Evolutionary conservation across 2,113 vertebrate species (phyloP).

Genomic region (Seriola rivoliana): DNA sequence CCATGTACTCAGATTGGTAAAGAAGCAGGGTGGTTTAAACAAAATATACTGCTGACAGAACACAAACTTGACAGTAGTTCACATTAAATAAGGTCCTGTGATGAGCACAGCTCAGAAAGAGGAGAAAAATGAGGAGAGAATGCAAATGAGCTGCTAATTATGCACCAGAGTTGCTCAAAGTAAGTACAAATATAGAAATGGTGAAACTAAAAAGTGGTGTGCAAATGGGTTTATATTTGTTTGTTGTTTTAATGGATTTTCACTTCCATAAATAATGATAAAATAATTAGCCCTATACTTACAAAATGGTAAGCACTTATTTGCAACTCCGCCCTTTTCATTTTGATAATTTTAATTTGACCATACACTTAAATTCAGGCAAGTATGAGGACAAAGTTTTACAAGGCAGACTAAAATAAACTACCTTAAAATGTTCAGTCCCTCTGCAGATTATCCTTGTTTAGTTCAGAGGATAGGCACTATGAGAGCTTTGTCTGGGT

Average conservation of each 20-base stretch:
- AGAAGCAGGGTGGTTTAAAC: background rate
- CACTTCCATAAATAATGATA: background rate
- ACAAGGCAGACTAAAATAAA: conserved; percentile 17
- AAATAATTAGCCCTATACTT: background rate
- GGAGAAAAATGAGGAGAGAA: background rate
- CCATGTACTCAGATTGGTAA: background rate
- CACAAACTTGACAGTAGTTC: conserved; percentile 1
- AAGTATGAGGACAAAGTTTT: background rate
- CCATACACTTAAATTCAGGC: background rate
- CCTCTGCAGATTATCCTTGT: conserved; percentile 37
- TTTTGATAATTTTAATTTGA: background rate
- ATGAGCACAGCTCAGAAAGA: background rate
- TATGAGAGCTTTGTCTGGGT: conserved; percentile 48
- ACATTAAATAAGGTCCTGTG: background rate
- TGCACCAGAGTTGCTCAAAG: background rate
- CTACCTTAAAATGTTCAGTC: conserved; percentile 28
- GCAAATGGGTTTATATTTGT: background rate
- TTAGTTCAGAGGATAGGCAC: conserved; percentile 22
- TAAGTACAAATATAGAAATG: background rate
- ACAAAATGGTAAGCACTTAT: background rate
- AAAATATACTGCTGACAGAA: background rate
- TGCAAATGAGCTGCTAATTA: conserved; percentile 9
- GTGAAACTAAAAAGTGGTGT: background rate
- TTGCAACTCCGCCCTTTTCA: background rate
- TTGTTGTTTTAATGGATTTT: background rate